A percentile compares a stretch with the other conserved stretches of the same genome.
Evolutionary conservation across 2,888 invertebrate genomes (phyloP).

Genomic region (Apodemia mormo): DNA sequence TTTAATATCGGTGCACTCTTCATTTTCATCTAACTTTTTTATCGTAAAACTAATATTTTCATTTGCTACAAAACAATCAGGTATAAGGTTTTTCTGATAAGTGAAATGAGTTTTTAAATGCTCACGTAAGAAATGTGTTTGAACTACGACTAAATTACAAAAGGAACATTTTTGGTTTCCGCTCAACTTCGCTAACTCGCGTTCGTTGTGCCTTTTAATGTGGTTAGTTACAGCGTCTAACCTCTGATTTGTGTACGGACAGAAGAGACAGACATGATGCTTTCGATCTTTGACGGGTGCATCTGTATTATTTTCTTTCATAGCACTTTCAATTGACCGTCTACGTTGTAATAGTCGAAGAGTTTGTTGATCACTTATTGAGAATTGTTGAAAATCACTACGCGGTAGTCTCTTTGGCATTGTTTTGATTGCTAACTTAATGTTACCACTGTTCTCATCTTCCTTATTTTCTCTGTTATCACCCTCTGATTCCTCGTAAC

Average conservation of each 20-base stretch:
- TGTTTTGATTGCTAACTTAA: slow-evolving; percentile 73
- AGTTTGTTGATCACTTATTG: slow-evolving; percentile 84
- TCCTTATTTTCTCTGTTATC: slow-evolving; percentile 52
- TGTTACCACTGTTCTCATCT: slow-evolving; percentile 57
- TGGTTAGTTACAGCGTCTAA: slow-evolving; percentile 89
- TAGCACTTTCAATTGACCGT: slow-evolving; percentile 65
- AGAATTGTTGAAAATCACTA: slow-evolving; percentile 78
- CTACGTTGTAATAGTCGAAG: slow-evolving; percentile 81
- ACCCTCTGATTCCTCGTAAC: slow-evolving; percentile 46
- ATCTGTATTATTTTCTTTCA: slow-evolving; percentile 65
- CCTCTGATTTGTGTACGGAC: slow-evolving; percentile 89
- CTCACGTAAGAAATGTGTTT: slow-evolving; percentile 88
- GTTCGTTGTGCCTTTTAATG: slow-evolving; percentile 85
- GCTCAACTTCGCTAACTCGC: slow-evolving; percentile 78
- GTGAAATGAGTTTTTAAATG: slow-evolving; percentile 90
- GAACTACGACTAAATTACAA: slow-evolving; percentile 91
- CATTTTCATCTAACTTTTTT: slow-evolving; percentile 67
- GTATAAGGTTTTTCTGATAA: slow-evolving; percentile 76
- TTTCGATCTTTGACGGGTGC: slow-evolving; percentile 81
- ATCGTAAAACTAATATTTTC: slow-evolving; percentile 82
- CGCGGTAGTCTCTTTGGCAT: slow-evolving; percentile 68
- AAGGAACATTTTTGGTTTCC: slow-evolving; percentile 87
- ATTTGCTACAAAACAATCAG: slow-evolving; percentile 83
- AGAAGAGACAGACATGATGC: slow-evolving; percentile 86
- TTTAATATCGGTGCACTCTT: slow-evolving; percentile 63